Conservation (phyloP, 2,797 vertebrate species). For the Enteromius trimaculatus region DNA sequence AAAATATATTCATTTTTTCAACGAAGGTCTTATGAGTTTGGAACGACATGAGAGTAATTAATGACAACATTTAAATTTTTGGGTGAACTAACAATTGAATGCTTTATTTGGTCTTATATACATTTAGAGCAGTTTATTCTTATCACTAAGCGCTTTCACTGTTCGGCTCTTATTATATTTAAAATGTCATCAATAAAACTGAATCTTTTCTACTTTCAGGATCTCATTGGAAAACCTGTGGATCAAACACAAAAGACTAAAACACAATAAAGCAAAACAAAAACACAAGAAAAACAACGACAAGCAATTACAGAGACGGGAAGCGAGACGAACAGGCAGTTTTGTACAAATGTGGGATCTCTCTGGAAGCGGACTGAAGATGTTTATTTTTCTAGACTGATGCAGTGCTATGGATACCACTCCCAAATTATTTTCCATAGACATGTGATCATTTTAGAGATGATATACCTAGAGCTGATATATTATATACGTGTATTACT, state of each 20-base stretch:
- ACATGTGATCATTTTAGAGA: constrained; percentile 74
- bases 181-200: constrained; percentile 55
- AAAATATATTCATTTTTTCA: no score
- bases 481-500: constrained; percentile 71
- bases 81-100: no score
- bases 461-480: constrained; percentile 69
- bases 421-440: constrained; percentile 76
- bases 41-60: no score
- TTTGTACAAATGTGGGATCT: constrained; percentile 75
- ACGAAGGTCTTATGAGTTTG: no score
- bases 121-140: neutral
- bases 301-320: constrained; percentile 43
- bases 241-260: constrained; percentile 74
- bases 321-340: constrained; percentile 52
- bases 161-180: constrained; percentile 33
- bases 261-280: constrained; percentile 42
- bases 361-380: constrained; percentile 87
- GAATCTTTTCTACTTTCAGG: constrained; percentile 79
- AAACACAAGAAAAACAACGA: constrained; percentile 41
- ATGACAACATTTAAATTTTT: no score
- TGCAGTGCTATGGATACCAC: constrained; percentile 77
- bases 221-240: constrained; percentile 90
- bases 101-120: neutral
- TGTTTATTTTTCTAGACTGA: constrained; percentile 98
- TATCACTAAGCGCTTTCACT: neutral